Evolutionary conservation across 2,797 vertebrate genomes (phyloP), one percentile per base, ranked within the genome.

Genomic region (Macropus fuliginosus): DNA sequence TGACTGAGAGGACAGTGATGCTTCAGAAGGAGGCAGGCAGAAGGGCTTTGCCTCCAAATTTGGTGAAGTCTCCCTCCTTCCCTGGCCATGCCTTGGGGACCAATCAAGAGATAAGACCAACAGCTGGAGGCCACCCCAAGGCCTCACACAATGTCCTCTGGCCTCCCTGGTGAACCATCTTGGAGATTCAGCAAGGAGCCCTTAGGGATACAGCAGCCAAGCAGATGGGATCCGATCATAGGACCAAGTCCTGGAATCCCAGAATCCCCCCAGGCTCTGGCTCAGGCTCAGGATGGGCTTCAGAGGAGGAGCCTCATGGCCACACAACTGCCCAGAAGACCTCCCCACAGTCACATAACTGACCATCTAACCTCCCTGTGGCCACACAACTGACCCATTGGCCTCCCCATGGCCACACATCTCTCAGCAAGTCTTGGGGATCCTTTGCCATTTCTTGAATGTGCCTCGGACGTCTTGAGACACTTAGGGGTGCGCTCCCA

Each of bases 21-120:
- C 96, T 50, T 95, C 94, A 55, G 96, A 57, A 95, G 96, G 93
- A 96, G 92, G 92, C 96, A 90, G 54, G 24, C 16, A 50, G 94
- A 50, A 96, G 94, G 96, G 97, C 94, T 97, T 94, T 95, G 95
- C 96, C 96, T 97, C 98, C 97, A 98, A 97, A 98, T 98, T 98
- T 98, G 97, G 97, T 96, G 93, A 98, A 90, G 91, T 96, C 91
- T 96, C 40, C 59, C 54, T 31, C 87, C 59, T 81, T 62, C 94
- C 54, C 27, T 11, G 87, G 91, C 50, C 91, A 31, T 96, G 9
- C 87, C 52, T 52, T 55, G 91, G 93, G 74, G 59, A 28, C 11
- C 46, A 62, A 21, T 56, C 54, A 93, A 24, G 40, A 50, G 74
- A 46, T 6, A 24, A 87, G 40, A 40, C 4, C 74, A 4, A 40